Conservation (phyloP, 2,113 vertebrate species). For the Antidorcas marsupialis region DNA sequence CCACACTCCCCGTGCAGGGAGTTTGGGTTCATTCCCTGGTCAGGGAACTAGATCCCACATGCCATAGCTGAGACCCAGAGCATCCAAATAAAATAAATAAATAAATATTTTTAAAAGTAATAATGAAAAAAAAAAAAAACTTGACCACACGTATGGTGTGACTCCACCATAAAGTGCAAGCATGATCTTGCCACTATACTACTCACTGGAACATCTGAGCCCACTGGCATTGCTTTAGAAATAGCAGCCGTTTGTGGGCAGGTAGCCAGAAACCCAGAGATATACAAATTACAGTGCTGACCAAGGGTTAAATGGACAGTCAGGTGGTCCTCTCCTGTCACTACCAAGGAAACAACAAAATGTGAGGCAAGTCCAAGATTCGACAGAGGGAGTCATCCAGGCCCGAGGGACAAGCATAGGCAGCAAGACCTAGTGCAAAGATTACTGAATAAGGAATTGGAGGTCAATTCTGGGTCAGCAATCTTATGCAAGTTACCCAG, state of each 20-base stretch:
- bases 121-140: not conserved
- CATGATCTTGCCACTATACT: not conserved
- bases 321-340: not conserved
- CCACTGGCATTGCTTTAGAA: not conserved
- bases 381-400: not conserved
- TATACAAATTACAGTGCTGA: not conserved
- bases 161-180: accelerated
- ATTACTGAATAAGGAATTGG: not conserved
- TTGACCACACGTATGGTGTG: no score
- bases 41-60: not conserved
- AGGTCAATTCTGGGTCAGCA: not conserved
- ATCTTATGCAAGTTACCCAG: not conserved
- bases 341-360: not conserved
- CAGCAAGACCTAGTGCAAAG: not conserved
- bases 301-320: not conserved
- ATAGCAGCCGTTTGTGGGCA: not conserved
- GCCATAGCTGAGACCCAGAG: not conserved
- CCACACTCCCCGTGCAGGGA: not conserved
- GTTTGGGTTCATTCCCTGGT: not conserved
- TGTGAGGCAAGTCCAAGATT: not conserved
- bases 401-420: not conserved
- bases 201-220: not conserved
- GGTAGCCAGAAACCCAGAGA: not conserved
- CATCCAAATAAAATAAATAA: not conserved
- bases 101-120: not conserved